Base-by-base conservation (phyloP, 2,888 invertebrate species). In the Syrista parreyssii region DNA sequence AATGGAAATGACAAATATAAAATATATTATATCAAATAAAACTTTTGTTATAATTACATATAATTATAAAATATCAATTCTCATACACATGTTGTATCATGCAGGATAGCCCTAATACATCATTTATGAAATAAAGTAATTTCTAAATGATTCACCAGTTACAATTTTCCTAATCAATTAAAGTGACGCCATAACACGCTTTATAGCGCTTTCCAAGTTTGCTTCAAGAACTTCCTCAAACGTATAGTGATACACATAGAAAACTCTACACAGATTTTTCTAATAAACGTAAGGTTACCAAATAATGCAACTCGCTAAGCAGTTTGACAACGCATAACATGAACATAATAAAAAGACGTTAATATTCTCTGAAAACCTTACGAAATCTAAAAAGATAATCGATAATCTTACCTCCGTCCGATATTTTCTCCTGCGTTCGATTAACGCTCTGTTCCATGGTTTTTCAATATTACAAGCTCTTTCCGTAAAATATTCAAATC, bases 361-460 rank as follows among this genome's bases (percentile, higher is more conserved):
- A 55, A 23, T 23, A 55, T 23, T 55, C 23, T 55, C 55, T 55
- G 9, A 23, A 55, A 55, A 55, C 9, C 23, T 23, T 55, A 55
- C 2, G 23, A 55, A 55, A 55, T 55, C 55, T 55, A 55, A 55
- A 55, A 55, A 55, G 23, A 55, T 55, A 55, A 71, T 71, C 74
- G 74, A 76, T 34, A 36, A 80, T 78, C 83, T 86, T 81, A 88
- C 88, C 88, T 81, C 83, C 83, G 76, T 88, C 88, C 77, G 81
- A 83, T 73, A 79, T 78, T 79, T 83, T 87, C 80, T 88, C 87
- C 36, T 83, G 85, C 34, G 72, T 76, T 80, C 83, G 82, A 81
- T 79, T 79, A 82, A 82, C 85, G 79, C 74, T 81, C 80, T 82
- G 78, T 84, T 88, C 88, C 88, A 88, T 88, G 80, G 79, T 78